phyloP scores from a whole-genome alignment of 2,113 vertebrate genomes.

The Oceanites oceanicus region DNA sequence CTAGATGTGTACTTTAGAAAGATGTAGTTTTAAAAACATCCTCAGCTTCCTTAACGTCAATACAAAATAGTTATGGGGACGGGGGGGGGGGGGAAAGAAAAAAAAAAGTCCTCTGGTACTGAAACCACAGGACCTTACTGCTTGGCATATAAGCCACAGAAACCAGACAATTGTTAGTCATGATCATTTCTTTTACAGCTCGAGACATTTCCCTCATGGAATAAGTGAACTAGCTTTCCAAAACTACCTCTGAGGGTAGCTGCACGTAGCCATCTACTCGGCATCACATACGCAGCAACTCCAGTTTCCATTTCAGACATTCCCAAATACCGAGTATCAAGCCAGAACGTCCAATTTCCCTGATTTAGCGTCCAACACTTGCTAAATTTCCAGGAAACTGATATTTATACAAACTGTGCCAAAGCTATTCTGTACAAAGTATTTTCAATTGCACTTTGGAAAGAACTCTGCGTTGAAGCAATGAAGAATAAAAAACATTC shows the following conservation, averaged over 20 bases:
- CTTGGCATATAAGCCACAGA: neutral
- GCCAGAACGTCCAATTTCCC: neutral
- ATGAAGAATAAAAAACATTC: neutral
- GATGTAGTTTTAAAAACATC: neutral
- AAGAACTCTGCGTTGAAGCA: neutral
- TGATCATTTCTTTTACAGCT: neutral
- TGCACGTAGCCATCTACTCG: neutral
- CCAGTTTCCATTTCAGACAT: slow-evolving; percentile 35
- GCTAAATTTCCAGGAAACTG: slow-evolving; percentile 40
- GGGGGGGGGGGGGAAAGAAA: rapidly evolving
- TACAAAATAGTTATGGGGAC: neutral
- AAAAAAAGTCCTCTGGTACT: neutral
- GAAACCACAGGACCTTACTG: neutral
- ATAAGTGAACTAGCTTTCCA: neutral
- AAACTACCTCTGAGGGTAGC: neutral
- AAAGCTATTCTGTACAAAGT: neutral
- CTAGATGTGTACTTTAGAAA: neutral
- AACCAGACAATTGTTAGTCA: slow-evolving; percentile 19
- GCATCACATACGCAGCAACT: neutral
- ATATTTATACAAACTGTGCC: neutral
- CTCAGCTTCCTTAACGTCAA: neutral
- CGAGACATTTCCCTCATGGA: neutral
- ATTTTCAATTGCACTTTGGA: neutral
- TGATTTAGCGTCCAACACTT: neutral
- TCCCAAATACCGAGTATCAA: neutral